Percentiles rank a stretch among this genome's conserved stretches.
Evolutionary conservation across 2,113 vertebrate species (phyloP).

Genomic region (Puntigrus tetrazona): DNA sequence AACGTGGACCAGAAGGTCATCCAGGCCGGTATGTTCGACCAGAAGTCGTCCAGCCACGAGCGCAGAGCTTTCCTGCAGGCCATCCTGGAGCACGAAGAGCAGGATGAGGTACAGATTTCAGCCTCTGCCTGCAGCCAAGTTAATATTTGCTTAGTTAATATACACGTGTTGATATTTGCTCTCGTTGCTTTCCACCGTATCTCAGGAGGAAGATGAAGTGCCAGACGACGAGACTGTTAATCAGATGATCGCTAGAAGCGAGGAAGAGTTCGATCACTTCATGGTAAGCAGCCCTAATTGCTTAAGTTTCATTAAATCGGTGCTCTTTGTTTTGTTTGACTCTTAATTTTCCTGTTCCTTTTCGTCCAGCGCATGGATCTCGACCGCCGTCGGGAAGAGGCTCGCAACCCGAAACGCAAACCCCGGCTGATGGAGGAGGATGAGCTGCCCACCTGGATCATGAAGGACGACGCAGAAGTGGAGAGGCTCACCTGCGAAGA

Average conservation of each 20-base stretch:
- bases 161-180: too few relatives aligned
- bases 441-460: conserved; percentile 90
- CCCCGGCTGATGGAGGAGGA: conserved; percentile 97
- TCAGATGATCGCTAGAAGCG: conserved; percentile 96
- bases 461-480: conserved; percentile 95
- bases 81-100: conserved; percentile 97
- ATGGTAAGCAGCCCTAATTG: conserved; percentile 78
- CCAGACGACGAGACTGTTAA: conserved; percentile 95
- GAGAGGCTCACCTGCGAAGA: conserved; percentile 94
- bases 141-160: not conserved
- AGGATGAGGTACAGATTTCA: conserved; percentile 85
- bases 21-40: conserved; percentile 98
- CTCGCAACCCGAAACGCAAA: conserved; percentile 91
- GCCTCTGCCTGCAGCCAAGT: not conserved
- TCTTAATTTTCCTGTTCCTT: not conserved
- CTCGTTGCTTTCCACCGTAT: not conserved
- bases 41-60: conserved; percentile 96
- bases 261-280: conserved; percentile 96
- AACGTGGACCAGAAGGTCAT: conserved; percentile 99
- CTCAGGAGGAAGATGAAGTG: conserved; percentile 94
- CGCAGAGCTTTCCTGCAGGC: conserved; percentile 92
- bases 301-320: not conserved
- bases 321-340: not conserved
- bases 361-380: conserved; percentile 89
- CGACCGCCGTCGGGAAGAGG: conserved; percentile 91